Percentiles rank a stretch among this genome's conserved stretches.
Conservation (phyloP, 2,113 vertebrate genomes). For the Epinephelus cyanopodus region DNA sequence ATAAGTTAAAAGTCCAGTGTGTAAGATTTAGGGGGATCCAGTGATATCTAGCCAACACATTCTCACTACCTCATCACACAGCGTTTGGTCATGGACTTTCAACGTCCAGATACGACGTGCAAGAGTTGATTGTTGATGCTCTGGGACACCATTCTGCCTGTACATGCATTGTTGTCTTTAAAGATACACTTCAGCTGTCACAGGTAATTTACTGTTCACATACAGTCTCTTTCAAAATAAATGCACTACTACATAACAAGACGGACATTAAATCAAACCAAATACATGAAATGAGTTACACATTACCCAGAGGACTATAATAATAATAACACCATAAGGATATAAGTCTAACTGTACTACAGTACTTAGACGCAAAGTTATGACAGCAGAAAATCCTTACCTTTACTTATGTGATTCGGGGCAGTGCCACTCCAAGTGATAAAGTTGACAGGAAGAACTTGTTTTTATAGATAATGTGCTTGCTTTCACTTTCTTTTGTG, state of each 20-base stretch:
- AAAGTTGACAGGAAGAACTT: neutral
- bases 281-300: neutral
- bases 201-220: too few relatives aligned
- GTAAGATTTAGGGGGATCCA: too few relatives aligned
- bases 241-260: neutral
- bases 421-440: neutral
- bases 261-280: neutral
- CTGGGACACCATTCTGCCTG: too few relatives aligned
- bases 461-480: neutral
- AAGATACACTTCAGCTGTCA: too few relatives aligned
- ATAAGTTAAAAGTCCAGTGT: neutral
- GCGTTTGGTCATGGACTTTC: too few relatives aligned
- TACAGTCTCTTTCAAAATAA: too few relatives aligned
- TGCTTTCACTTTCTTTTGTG: neutral
- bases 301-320: too few relatives aligned
- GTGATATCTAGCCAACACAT: too few relatives aligned
- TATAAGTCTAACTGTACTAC: neutral
- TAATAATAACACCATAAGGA: neutral
- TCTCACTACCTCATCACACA: too few relatives aligned
- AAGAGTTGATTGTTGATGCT: too few relatives aligned
- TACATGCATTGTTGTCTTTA: too few relatives aligned
- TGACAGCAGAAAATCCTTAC: neutral
- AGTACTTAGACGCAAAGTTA: neutral
- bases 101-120: too few relatives aligned
- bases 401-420: neutral